Base-by-base conservation (phyloP, 2,888 invertebrate genomes). In the Lithophane leautieri region DNA sequence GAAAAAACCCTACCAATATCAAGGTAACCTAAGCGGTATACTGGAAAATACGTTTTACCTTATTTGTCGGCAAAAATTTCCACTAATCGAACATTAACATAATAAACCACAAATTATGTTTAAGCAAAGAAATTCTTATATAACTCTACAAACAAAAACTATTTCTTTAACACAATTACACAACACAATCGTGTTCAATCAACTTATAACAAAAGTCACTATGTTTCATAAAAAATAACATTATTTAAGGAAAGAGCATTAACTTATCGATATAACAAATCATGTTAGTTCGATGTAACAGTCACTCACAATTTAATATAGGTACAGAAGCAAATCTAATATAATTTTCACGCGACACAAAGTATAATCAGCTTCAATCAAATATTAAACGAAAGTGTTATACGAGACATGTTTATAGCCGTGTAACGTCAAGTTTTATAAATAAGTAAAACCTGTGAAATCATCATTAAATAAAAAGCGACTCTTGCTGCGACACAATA, bases 301-400 rank as follows among this genome's bases (percentile, higher is more conserved):
- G 86, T 66, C 73, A 73, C 70, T 82, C 83, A 86, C 56, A 73
- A 86, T 83, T 83, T 82, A 86, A 82, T 83, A 83, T 66, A 69
- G 16, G 60, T 74, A 82, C 47, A 61, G 40, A 79, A 76, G 76
- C 87, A 72, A 74, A 74, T 42, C 89, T 81, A 87, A 87, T 84
- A 87, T 74, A 88, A 87, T 87, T 89, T 79, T 76, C 83, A 87
- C 88, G 87, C 78, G 58, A 79, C 75, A 80, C 60, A 56, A 73
- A 34, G 63, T 74, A 69, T 74, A 87, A 88, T 88, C 87, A 77
- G 73, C 25, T 83, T 73, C 79, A 85, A 87, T 88, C 81, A 69
- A 76, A 78, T 86, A 73, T 78, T 75, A 81, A 85, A 82, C 58
- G 73, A 76, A 77, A 78, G 56, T 69, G 52, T 68, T 71, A 65